Evolutionary conservation across 2,797 vertebrate species (phyloP).

Genomic region (Fratercula arctica): DNA sequence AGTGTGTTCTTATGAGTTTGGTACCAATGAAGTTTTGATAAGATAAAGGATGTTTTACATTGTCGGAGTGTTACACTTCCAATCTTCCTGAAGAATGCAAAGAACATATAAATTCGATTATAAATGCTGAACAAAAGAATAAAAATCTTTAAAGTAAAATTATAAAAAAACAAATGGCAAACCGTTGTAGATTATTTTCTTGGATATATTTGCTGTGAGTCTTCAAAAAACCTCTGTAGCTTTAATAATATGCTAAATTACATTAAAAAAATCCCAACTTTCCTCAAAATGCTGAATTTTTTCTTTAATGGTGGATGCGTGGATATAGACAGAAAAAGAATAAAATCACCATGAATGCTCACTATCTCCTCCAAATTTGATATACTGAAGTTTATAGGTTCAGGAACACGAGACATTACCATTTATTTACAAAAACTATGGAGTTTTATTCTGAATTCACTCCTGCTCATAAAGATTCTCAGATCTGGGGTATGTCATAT

Average conservation of each 20-base stretch:
- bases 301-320: neutral
- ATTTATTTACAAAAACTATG: neutral
- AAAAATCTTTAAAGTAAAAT: neutral
- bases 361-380: neutral
- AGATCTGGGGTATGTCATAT: neutral
- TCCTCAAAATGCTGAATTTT: neutral
- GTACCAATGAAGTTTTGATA: neutral
- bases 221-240: neutral
- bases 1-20: neutral
- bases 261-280: neutral
- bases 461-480: neutral
- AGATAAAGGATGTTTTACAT: neutral
- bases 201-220: neutral
- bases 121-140: neutral
- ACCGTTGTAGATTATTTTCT: neutral
- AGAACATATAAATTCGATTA: neutral
- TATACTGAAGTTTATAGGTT: neutral
- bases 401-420: neutral
- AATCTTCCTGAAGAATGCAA: neutral
- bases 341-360: neutral
- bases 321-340: neutral
- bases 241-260: neutral
- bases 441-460: neutral
- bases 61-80: neutral
- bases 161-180: neutral